A percentile compares a stretch with the other conserved stretches of the same genome.
Evolutionary conservation across 1,140 invertebrate species (phyloP).

Genomic region (Penaeus japonicus): DNA sequence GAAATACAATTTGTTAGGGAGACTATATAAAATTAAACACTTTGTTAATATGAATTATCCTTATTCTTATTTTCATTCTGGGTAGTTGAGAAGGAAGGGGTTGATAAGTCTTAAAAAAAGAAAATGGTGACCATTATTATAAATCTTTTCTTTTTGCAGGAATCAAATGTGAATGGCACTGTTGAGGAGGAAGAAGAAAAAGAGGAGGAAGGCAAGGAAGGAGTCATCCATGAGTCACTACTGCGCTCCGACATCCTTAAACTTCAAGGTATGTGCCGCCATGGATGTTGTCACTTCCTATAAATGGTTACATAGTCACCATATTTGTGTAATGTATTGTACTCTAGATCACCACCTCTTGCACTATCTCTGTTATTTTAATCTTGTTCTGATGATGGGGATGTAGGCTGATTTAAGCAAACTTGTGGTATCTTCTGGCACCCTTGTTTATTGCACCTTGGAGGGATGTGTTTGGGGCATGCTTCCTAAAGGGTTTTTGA

Average conservation of each 20-base stretch:
- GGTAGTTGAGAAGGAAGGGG: no score
- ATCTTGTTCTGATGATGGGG: no score
- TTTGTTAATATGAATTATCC: no score
- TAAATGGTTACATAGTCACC: neutral
- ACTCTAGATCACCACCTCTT: no score
- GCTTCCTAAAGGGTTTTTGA: no score
- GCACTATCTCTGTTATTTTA: no score
- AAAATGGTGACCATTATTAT: no score
- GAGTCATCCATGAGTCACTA: conserved; percentile 29
- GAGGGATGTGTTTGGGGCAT: neutral
- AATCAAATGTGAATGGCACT: conserved; percentile 42
- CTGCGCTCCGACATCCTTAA: conserved; percentile 32
- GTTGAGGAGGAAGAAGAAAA: conserved; percentile 39
- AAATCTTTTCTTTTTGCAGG: conserved; percentile 9
- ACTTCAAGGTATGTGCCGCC: conserved; percentile 19
- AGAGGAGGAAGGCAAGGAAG: conserved; percentile 21
- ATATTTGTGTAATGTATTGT: neutral
- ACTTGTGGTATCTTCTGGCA: neutral
- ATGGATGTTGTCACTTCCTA: neutral
- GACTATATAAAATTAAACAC: no score
- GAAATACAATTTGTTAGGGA: no score
- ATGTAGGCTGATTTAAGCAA: neutral
- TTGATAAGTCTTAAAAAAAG: neutral
- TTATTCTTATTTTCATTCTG: no score
- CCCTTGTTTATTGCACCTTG: neutral